Base-by-base conservation (phyloP, 2,888 invertebrate genomes). In the Agriopis aurantiaria region DNA sequence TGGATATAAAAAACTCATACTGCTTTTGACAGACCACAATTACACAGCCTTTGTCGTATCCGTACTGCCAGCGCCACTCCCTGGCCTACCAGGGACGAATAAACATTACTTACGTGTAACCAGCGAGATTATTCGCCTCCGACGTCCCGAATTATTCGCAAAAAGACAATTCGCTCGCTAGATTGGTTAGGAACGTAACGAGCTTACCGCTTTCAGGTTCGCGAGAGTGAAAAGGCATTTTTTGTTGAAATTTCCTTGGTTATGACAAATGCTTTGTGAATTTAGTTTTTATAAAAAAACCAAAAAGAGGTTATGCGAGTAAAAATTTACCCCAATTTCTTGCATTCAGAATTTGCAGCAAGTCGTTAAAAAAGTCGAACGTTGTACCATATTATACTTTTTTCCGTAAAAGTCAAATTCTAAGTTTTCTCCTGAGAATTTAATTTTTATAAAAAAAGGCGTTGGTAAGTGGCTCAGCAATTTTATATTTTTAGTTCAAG, bases 61-160 rank as follows among this genome's bases (percentile, higher is more conserved):
- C 12, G 1, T 58, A 58, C 58, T 58, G 58, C 7, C 33, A n/a
- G 11, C 8, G 11, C 8, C 46, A n/a, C 11, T 33, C 11, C 2
- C 57, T 33, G 14, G 56, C 17, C 23, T 46, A 12, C 46, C 52
- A 43, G 55, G 12, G 66, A 68, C 61, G 74, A 72, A 72, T 66
- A 72, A 71, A 68, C 68, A 70, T 74, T 71, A 72, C 71, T 75
- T 75, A 71, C 67, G 71, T 72, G 75, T 68, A 71, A 68, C 72
- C 69, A 64, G 69, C 65, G 65, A 71, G 75, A 75, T 75, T 73
- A 69, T 71, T 71, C 65, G 43, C 65, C 65, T 62, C 52, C 72
- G 69, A 52, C 69, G 72, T 74, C 55, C 69, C 72, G 65, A 74
- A 71, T 74, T 75, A 74, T 75, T 72, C 58, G 62, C 66, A 68